phyloP scores from a whole-genome alignment of 2,888 invertebrate genomes.

The Drosophila birchii region DNA sequence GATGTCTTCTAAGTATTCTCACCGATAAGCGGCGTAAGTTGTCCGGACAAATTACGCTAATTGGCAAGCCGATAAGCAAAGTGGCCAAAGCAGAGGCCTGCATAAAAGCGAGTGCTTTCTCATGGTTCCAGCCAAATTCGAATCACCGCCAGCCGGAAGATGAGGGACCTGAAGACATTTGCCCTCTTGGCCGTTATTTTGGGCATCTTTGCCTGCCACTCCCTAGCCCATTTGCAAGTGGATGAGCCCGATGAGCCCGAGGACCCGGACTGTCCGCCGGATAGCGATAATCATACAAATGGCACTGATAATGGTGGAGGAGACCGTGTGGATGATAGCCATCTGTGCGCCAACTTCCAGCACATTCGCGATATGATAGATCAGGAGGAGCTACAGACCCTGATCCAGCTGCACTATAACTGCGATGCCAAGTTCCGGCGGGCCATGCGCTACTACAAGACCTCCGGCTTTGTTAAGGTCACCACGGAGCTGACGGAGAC shows the following conservation, averaged over 20 bases:
- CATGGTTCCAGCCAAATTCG: constrained; percentile 3
- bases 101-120: constrained; percentile 57
- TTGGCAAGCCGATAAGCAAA: constrained; percentile 36
- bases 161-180: constrained; percentile 49
- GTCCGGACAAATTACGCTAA: constrained; percentile 36
- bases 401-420: constrained; percentile 57
- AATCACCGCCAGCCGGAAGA: constrained; percentile 30
- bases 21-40: constrained; percentile 18
- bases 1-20: too few relatives aligned
- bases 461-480: constrained; percentile 43
- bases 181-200: constrained; percentile 27
- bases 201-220: constrained; percentile 16
- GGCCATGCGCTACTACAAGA: constrained; percentile 63
- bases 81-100: constrained; percentile 37
- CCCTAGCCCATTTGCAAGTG: not conserved
- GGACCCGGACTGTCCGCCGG: constrained; percentile 27
- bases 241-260: not conserved
- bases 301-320: not conserved
- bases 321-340: not conserved
- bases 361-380: constrained; percentile 56
- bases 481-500: constrained; percentile 57
- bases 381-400: constrained; percentile 24
- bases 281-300: not conserved
- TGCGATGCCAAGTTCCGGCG: constrained; percentile 60
- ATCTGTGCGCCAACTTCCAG: constrained; percentile 58